Base-by-base conservation (phyloP, 2,888 invertebrate species). In the Epinotia ramella region DNA sequence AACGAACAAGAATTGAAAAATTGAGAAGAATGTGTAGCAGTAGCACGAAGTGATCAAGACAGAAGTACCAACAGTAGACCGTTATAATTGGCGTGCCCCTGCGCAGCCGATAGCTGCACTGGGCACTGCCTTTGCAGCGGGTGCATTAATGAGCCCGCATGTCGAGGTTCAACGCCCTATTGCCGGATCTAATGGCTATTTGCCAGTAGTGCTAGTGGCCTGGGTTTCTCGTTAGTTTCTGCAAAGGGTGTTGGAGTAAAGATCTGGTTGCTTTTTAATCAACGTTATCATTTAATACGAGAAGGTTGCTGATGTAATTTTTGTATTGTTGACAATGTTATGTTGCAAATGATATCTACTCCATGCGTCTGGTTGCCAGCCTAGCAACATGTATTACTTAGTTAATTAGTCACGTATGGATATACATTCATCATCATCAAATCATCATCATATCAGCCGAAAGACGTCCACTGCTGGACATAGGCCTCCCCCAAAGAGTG, bases 81-180 rank as follows among this genome's bases (percentile, higher is more conserved):
- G 85, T 86, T 86, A 84, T 85, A 84, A 86, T 84, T 82, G 83
- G 81, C 80, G 81, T 81, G 82, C 81, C 64, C 68, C 59, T 44
- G 73, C 80, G 81, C 81, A 78, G 79, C 80, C 79, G 78, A 76
- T 77, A 79, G 80, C 44, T 71, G 79, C 81, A 79, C 71, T 77
- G 78, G 78, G 75, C 78, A 77, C 66, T 77, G 79, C 80, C 78
- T 53, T 80, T 80, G 87, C 85, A 85, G 84, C 86, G 84, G 84
- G 87, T 87, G 87, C 86, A 87, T 87, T 88, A 89, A 88, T 88
- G 87, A 88, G 84, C 87, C 87, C 87, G 87, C 87, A 90, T 89
- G 81, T 82, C 81, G 79, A 79, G 80, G 84, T 87, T 88, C 88
- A 86, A 86, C 85, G 88, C 80, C 85, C 87, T 84, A 79, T 77